These are phyloP conservation scores for Channallabes apus DNA, from an alignment of 2,797 vertebrate genomes.

Conservation along the genomic window DNA sequence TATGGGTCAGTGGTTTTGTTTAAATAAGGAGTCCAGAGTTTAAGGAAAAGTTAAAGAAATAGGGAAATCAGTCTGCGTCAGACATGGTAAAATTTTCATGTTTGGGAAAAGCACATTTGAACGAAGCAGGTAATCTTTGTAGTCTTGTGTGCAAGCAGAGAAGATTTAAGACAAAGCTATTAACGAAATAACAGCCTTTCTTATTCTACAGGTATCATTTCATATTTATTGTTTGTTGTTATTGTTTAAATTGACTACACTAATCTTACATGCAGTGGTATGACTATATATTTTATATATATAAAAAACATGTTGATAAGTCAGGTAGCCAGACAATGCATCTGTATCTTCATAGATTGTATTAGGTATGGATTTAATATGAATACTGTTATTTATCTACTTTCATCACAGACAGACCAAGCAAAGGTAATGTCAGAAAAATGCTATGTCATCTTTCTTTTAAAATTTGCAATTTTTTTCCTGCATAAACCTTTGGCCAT, in stretches of 20 bases:
- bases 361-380: too few relatives aligned
- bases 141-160: background rate
- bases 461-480: too few relatives aligned
- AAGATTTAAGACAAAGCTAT: background rate
- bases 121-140: background rate
- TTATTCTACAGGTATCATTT: background rate
- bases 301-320: too few relatives aligned
- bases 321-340: too few relatives aligned
- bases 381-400: too few relatives aligned
- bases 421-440: too few relatives aligned
- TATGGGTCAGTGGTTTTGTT: background rate
- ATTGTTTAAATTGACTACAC: background rate
- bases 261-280: too few relatives aligned
- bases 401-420: too few relatives aligned
- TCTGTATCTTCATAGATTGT: too few relatives aligned
- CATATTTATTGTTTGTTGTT: background rate
- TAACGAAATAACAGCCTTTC: background rate
- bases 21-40: background rate
- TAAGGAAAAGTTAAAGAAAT: background rate
- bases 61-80: background rate
- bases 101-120: background rate
- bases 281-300: too few relatives aligned
- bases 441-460: too few relatives aligned
- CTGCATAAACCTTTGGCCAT: too few relatives aligned
- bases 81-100: background rate